These are phyloP conservation scores for Solea senegalensis DNA, from an alignment of 2,113 vertebrate species.

Conservation along the genomic window DNA sequence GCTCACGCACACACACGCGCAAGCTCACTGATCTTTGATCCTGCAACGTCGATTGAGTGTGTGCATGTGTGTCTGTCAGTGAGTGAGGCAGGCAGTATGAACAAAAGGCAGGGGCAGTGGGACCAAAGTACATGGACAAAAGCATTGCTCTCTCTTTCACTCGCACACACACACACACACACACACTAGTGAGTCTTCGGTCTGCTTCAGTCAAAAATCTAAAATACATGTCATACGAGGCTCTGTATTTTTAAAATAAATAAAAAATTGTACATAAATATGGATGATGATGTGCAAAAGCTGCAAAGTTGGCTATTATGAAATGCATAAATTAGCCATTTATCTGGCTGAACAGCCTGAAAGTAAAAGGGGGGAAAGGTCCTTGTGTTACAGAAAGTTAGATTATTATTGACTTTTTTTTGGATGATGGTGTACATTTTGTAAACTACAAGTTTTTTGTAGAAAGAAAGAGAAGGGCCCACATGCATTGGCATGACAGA, in stretches of 20 bases:
- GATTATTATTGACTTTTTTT: no score
- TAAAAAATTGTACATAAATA: background rate
- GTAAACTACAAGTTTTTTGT: no score
- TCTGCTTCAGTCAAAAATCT: background rate
- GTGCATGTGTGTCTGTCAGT: conserved; percentile 16
- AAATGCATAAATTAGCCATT: background rate
- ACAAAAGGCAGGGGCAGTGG: conserved; percentile 61
- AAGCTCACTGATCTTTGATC: conserved; percentile 71
- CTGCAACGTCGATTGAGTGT: conserved; percentile 42
- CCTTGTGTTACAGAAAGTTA: background rate
- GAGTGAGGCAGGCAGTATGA: conserved; percentile 24
- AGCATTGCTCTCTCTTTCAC: background rate
- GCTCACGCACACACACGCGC: conserved; percentile 38
- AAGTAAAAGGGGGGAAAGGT: background rate
- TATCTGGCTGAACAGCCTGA: background rate
- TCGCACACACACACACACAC: background rate
- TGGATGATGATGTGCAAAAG: background rate
- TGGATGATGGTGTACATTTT: no score
- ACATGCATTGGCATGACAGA: no score
- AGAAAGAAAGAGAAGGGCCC: no score
- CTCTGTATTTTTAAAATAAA: background rate
- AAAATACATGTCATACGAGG: background rate
- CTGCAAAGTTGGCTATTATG: background rate
- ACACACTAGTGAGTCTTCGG: background rate
- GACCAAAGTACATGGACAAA: conserved; percentile 7